A percentile compares a stretch with the other conserved stretches of the same genome.
Evolutionary conservation across 2,888 invertebrate genomes (phyloP).

Genomic region (Drosophila formosana): DNA sequence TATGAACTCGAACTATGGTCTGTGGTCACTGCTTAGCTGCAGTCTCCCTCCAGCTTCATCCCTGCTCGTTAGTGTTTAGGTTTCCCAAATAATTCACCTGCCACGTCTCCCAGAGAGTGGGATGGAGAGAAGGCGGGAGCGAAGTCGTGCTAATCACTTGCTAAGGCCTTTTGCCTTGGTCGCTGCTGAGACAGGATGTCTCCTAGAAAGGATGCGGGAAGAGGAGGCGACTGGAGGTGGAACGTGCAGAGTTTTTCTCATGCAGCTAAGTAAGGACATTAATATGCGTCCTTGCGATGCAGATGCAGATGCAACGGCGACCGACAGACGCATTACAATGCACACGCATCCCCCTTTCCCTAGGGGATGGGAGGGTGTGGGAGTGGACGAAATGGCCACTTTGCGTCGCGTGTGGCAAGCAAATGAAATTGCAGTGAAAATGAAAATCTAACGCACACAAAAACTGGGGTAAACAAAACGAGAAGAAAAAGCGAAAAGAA

Average conservation of each 20-base stretch:
- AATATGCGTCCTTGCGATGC: conserved; percentile 76
- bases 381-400: conserved; percentile 59
- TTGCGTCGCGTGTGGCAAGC: conserved; percentile 75
- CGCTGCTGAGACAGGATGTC: not conserved
- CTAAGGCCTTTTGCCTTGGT: conserved; percentile 23
- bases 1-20: conserved; percentile 1
- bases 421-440: conserved; percentile 80
- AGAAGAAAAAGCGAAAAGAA: conserved; percentile 6
- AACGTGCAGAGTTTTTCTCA: conserved; percentile 74
- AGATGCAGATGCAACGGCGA: conserved; percentile 46
- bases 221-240: not conserved
- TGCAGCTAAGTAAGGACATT: conserved; percentile 80
- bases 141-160: conserved; percentile 53
- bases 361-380: conserved; percentile 9
- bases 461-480: conserved; percentile 76
- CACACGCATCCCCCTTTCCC: conserved; percentile 35
- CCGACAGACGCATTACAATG: conserved; percentile 58
- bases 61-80: not conserved
- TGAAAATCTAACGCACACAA: conserved; percentile 74
- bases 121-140: not conserved
- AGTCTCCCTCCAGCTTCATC: not conserved
- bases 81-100: conserved; percentile 11
- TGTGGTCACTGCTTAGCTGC: not conserved
- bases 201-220: not conserved
- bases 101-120: not conserved